A percentile compares a stretch with the other conserved stretches of the same genome.
Evolutionary conservation across 2,888 invertebrate species (phyloP).

Genomic region (Aleiodes testaceus): DNA sequence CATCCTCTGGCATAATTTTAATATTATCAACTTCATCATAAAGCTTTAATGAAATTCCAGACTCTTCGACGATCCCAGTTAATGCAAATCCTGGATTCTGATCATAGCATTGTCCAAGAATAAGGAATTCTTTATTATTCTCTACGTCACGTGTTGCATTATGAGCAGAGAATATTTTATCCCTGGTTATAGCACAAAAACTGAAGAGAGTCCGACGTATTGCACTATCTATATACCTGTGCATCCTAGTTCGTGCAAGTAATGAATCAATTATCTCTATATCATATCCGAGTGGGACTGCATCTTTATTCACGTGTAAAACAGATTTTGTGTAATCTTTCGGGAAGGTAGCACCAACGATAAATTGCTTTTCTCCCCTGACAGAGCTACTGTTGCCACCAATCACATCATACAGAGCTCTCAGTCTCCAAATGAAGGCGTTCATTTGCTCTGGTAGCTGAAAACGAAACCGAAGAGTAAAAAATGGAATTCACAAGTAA

Average conservation of each 20-base stretch:
- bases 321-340: slow-evolving; percentile 60
- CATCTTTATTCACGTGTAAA: slow-evolving; percentile 60
- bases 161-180: slow-evolving; percentile 58
- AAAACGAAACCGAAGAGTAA: background rate
- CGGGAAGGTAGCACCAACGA: slow-evolving; percentile 61
- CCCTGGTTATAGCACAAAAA: slow-evolving; percentile 44
- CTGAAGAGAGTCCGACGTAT: slow-evolving; percentile 63
- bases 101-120: slow-evolving; percentile 66
- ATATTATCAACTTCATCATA: slow-evolving; percentile 64
- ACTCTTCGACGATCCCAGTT: slow-evolving; percentile 56
- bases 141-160: slow-evolving; percentile 58
- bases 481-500: background rate
- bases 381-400: slow-evolving; percentile 60
- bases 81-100: slow-evolving; percentile 65
- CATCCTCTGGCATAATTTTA: slow-evolving; percentile 59
- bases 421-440: slow-evolving; percentile 58
- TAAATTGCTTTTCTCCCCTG: slow-evolving; percentile 54
- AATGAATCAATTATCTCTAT: slow-evolving; percentile 61
- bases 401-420: slow-evolving; percentile 63
- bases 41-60: slow-evolving; percentile 59
- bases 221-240: slow-evolving; percentile 64
- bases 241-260: slow-evolving; percentile 64
- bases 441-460: slow-evolving; percentile 62
- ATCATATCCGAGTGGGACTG: slow-evolving; percentile 59
- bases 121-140: slow-evolving; percentile 59